phyloP scores from a whole-genome alignment of 1,140 invertebrate species.

The Ephestia elutella region DNA sequence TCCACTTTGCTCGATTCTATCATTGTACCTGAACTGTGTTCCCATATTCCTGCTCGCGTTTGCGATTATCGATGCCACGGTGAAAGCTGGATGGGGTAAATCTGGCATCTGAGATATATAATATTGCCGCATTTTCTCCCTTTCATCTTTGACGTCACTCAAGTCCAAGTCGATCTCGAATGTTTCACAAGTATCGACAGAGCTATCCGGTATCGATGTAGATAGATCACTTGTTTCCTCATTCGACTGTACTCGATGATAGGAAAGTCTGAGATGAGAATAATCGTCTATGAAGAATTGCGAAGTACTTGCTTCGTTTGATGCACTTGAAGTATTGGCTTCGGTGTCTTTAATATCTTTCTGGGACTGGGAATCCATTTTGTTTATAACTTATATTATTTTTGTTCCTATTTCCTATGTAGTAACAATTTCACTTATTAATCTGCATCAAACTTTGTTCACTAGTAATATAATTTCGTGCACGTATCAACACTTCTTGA shows the following conservation, averaged over 20 bases:
- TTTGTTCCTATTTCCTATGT: background rate
- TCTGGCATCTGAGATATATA: slow-evolving; percentile 50
- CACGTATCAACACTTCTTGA: too few relatives aligned
- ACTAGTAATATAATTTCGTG: background rate
- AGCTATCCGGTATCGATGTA: background rate
- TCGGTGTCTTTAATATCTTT: background rate
- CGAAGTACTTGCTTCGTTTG: slow-evolving; percentile 13
- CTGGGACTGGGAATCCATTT: background rate
- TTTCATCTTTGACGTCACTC: slow-evolving; percentile 19
- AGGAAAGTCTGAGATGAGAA: slow-evolving; percentile 50
- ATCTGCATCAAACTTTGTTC: background rate
- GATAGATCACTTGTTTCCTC: slow-evolving; percentile 9
- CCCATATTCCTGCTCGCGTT: slow-evolving; percentile 40
- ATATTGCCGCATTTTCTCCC: slow-evolving; percentile 32
- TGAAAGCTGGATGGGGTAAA: slow-evolving; percentile 44
- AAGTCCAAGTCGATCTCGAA: slow-evolving; percentile 15
- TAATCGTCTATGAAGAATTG: slow-evolving; percentile 50
- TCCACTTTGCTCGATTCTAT: slow-evolving; percentile 37
- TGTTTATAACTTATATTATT: too few relatives aligned
- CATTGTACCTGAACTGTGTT: slow-evolving; percentile 37
- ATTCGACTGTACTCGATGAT: slow-evolving; percentile 21
- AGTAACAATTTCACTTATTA: background rate
- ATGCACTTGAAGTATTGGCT: background rate
- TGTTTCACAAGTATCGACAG: slow-evolving; percentile 18
- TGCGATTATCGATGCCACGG: slow-evolving; percentile 45